A percentile compares a stretch with the other conserved stretches of the same genome.
Evolutionary conservation across 2,797 vertebrate genomes (phyloP).

Genomic region (Kryptopterus vitreolus): DNA sequence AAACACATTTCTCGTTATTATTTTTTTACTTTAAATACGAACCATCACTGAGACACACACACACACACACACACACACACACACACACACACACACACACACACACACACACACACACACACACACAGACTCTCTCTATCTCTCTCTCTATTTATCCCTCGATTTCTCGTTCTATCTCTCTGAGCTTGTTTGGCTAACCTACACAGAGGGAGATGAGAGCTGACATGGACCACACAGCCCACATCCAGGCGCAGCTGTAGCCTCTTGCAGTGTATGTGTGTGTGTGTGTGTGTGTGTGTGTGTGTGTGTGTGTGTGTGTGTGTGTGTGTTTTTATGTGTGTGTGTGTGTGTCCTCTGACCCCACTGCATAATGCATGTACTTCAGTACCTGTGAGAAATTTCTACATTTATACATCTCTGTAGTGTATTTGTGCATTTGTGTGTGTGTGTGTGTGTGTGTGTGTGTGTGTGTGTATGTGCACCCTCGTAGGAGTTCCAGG

Average conservation of each 20-base stretch:
- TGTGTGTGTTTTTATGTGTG: constrained; percentile 45
- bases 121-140: neutral
- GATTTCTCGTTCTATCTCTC: constrained; percentile 10
- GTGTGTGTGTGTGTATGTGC: constrained; percentile 20
- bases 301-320: constrained; percentile 43
- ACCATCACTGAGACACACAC: neutral
- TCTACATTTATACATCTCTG: constrained; percentile 44
- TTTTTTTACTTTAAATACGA: constrained; percentile 4
- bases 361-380: constrained; percentile 54
- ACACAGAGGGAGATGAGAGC: constrained; percentile 65
- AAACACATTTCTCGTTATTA: neutral
- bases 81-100: no score
- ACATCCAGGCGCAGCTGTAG: constrained; percentile 62
- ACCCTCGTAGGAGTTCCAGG: constrained; percentile 61
- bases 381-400: constrained; percentile 53
- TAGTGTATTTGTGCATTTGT: constrained; percentile 32
- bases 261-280: constrained; percentile 54
- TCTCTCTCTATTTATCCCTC: constrained; percentile 17
- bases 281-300: constrained; percentile 32
- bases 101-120: no score
- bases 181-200: constrained; percentile 41
- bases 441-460: constrained; percentile 35
- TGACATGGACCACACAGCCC: constrained; percentile 66
- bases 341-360: constrained; percentile 46
- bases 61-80: no score